phyloP scores from a whole-genome alignment of 2,888 invertebrate genomes.

The Coecobrya sp. region DNA sequence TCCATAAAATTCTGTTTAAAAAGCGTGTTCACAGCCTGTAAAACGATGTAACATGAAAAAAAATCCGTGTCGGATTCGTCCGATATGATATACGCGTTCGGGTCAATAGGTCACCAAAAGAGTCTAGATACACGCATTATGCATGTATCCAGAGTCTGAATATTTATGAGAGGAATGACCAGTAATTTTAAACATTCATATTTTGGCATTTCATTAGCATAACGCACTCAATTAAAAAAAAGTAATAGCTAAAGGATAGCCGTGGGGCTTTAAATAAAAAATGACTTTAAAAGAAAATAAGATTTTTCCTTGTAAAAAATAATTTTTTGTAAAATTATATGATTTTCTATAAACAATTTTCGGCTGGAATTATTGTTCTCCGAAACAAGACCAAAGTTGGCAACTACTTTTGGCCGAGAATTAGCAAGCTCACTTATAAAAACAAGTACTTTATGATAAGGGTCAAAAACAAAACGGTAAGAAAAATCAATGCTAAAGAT shows the following conservation, averaged over 20 bases:
- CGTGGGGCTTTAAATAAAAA: too few relatives aligned
- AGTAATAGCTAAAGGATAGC: too few relatives aligned
- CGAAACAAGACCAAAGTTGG: conserved; percentile 98
- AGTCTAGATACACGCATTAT: conserved; percentile 63
- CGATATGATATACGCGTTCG: conserved; percentile 80
- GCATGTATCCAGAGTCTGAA: too few relatives aligned
- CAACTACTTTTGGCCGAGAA: conserved; percentile 99
- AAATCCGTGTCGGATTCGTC: not conserved
- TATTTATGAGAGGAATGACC: too few relatives aligned
- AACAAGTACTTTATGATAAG: conserved; percentile 98
- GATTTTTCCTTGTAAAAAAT: too few relatives aligned
- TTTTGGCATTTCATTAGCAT: too few relatives aligned
- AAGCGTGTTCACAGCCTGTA: conserved; percentile 65
- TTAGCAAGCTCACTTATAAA: conserved; percentile 98
- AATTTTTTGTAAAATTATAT: too few relatives aligned
- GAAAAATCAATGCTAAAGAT: conserved; percentile 86
- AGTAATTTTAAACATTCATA: too few relatives aligned
- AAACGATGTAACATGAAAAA: too few relatives aligned
- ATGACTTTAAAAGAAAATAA: too few relatives aligned
- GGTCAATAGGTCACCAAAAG: conserved; percentile 82
- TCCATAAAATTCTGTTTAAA: conserved; percentile 33
- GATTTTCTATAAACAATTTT: too few relatives aligned
- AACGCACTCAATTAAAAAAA: too few relatives aligned
- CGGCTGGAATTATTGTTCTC: conserved; percentile 97
- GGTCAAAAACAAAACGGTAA: conserved; percentile 98